Base-by-base conservation (phyloP, 2,113 vertebrate species). In the pig (Sus scrofa) region DNA sequence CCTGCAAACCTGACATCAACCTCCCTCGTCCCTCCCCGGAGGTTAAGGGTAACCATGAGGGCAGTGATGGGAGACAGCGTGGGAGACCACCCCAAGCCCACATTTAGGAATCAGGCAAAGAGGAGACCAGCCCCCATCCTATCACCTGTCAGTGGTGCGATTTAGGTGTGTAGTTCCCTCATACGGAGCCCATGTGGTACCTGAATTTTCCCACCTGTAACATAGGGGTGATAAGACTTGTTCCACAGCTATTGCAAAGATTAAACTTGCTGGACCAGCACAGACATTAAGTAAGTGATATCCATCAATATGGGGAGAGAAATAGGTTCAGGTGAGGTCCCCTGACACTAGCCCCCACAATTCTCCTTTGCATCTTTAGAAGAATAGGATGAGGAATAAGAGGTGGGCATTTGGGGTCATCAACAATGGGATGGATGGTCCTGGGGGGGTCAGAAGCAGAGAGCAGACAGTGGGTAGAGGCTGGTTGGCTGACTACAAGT, bases 1-100 rank as follows among this genome's bases (percentile, higher is more conserved):
- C 60, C 60, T 54, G 1, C 19, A 22, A 6, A 16, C 0, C 0
- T 2, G 18, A 10, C 15, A 15, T 56, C 30, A 39, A 4, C 50
- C 5, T 32, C 70, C 62, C 26, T 8, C 58, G 1, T 7, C 26
- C 9, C 4, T 10, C 34, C 20, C 70, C 62, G 32, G 54, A 58
- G 34, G 30, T 0, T 32, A 37, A 88, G 22, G 34, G 60, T 6
- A 8, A 2, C 0, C 1, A 44, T 8, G 44, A 44, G 44, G 44
- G 8, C 44, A 44, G 44, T 44, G 44, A 7, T 0, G 11, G 3
- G 19, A 50, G 34, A 13, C 26, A 2, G 44, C 22, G 3, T 1
- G 6, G 87, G 63, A 62, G 86, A 30, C 34, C 26, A 4, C 34
- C 34, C 24, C 11, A 67, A 39, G n/a, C 30, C 54, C 10, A 0